A percentile compares a stretch with the other conserved stretches of the same genome.
phyloP scores from a whole-genome alignment of 2,888 invertebrate species.

The Papilio elwesi region DNA sequence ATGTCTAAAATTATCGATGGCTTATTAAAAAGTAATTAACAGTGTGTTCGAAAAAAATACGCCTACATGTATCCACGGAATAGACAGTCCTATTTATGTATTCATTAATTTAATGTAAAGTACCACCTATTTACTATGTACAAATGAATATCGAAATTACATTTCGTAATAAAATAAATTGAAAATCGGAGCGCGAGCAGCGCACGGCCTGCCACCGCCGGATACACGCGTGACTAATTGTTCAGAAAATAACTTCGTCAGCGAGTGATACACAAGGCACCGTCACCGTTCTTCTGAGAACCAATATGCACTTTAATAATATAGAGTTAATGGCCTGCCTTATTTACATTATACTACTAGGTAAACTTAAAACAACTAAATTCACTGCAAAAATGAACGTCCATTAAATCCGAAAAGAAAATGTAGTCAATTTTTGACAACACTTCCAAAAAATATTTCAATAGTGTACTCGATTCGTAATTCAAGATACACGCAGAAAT shows the following conservation, averaged over 20 bases:
- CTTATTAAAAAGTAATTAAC: slow-evolving; percentile 27
- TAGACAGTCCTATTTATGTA: background rate
- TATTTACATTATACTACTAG: slow-evolving; percentile 16
- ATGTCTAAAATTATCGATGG: slow-evolving; percentile 12
- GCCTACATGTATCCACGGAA: background rate
- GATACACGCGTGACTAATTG: slow-evolving; percentile 82
- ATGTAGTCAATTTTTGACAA: background rate
- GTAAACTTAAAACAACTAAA: background rate
- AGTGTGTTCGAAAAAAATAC: background rate
- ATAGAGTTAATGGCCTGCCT: slow-evolving; percentile 30
- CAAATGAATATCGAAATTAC: background rate
- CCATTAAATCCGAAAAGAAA: background rate
- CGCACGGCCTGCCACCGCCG: slow-evolving; percentile 70
- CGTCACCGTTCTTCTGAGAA: slow-evolving; percentile 79
- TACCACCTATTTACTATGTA: background rate
- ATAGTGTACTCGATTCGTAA: slow-evolving; percentile 24
- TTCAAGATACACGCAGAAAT: slow-evolving; percentile 14
- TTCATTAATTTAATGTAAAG: background rate
- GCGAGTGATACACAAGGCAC: slow-evolving; percentile 73
- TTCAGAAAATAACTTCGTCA: slow-evolving; percentile 83
- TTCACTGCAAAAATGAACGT: background rate
- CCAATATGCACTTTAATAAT: slow-evolving; percentile 62
- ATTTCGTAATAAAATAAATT: slow-evolving; percentile 22
- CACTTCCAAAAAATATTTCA: slow-evolving; percentile 24
- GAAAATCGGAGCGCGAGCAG: slow-evolving; percentile 45